Evolutionary conservation across 1,140 invertebrate species (phyloP), one percentile per base, ranked within the genome.

Genomic region (Drosophila novamexicana): DNA sequence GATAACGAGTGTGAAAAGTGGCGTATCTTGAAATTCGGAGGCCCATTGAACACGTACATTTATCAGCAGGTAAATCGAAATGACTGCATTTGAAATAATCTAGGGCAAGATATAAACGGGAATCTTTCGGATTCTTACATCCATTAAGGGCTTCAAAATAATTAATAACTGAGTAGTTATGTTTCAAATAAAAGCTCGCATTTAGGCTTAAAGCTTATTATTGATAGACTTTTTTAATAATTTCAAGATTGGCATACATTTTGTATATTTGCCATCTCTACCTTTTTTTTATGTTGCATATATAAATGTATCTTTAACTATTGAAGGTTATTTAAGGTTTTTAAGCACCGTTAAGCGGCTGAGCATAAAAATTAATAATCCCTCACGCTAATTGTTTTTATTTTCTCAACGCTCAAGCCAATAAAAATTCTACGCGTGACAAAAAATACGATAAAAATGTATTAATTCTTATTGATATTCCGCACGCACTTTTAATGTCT

Each of bases 41-140:
- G 93, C 42, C 68, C 91, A 0, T 65, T 94, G 6, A 92, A 93
- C 54, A 75, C 92, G 2, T 92, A 93, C 36, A 95, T 95, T 80
- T 94, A 94, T 88, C 91, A 89, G 53, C 93, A 94, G 91, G 95
- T 95, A 86, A 84, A 3, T 37, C 2, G 14, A 47, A 18, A 1
- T 29, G 22, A 29, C 22, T 6, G 22, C 4, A 29, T 5, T 29
- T 29, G 4, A 29, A 29, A 29, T 29, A 29, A 29, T 29, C 22
- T 0, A 5, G 4, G 22, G 4, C 2, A 0, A 29, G 22, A 29
- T 29, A 29, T 29, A 5, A 29, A 29, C 22, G 22, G 22, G 22
- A 4, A 22, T 22, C 2, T 22, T 22, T 22, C 22, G 22, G 22
- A 22, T 22, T 22, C 2, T 0, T 22, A 0, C 4, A 22, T 22